Evolutionary conservation across 2,888 invertebrate genomes (phyloP).

Genomic region (Oxyscelio sp.): DNA sequence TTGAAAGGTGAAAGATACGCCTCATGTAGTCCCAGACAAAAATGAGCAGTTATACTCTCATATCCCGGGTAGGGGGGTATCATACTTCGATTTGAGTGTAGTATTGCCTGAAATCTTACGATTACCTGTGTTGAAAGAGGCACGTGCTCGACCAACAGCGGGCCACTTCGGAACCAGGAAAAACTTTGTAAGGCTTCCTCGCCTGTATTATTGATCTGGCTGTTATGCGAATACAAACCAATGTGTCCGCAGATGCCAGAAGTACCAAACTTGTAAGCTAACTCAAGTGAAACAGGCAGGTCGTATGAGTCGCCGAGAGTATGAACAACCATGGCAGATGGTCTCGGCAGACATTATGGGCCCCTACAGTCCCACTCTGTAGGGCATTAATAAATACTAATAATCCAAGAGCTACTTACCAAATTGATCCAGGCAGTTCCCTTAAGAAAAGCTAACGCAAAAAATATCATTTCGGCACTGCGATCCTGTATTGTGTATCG

Average conservation of each 20-base stretch:
- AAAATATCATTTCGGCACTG: too few species aligned
- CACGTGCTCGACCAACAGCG: not conserved
- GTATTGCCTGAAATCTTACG: too few species aligned
- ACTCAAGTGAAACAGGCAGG: not conserved
- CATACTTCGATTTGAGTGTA: too few species aligned
- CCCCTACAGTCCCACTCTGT: not conserved
- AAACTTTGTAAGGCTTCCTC: conserved; percentile 11
- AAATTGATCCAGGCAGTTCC: not conserved
- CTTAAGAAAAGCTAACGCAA: too few species aligned
- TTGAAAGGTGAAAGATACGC: too few species aligned
- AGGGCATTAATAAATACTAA: conserved; percentile 10
- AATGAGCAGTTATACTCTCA: too few species aligned
- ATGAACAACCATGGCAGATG: conserved; percentile 37
- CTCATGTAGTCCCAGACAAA: too few species aligned
- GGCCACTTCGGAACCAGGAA: conserved; percentile 20
- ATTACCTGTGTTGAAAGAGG: too few species aligned
- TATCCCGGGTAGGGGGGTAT: too few species aligned
- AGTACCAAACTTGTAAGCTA: conserved; percentile 22
- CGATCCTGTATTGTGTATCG: too few species aligned
- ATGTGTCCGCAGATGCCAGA: conserved; percentile 7
- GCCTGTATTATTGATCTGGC: conserved; percentile 30
- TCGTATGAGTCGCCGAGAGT: conserved; percentile 3
- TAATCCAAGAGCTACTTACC: conserved; percentile 28
- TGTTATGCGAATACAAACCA: not conserved
- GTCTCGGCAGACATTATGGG: conserved; percentile 35